A percentile compares a stretch with the other conserved stretches of the same genome.
phyloP scores from a whole-genome alignment of 2,888 invertebrate species.

The Trissonchulus latispiculum region DNA sequence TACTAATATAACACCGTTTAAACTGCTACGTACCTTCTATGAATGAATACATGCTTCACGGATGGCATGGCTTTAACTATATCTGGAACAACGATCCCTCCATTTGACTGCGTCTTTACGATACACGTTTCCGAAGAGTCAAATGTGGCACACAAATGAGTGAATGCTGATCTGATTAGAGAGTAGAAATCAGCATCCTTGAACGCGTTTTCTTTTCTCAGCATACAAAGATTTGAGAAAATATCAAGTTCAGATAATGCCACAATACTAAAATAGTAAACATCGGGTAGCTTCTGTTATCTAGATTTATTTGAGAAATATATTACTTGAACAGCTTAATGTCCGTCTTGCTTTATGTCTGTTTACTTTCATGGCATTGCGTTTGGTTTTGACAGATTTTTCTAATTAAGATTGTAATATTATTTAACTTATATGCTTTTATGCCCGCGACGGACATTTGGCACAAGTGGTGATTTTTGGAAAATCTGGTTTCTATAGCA shows the following conservation, averaged over 20 bases:
- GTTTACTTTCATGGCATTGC: too few species aligned
- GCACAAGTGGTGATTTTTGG: too few species aligned
- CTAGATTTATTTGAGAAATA: too few species aligned
- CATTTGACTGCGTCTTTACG: conserved; percentile 2
- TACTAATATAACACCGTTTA: too few species aligned
- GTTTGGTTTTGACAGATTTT: too few species aligned
- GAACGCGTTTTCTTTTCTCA: not conserved
- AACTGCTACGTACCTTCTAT: not conserved
- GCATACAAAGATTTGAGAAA: not conserved
- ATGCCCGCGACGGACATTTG: too few species aligned
- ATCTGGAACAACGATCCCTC: not conserved
- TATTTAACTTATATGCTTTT: too few species aligned
- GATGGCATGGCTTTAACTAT: not conserved
- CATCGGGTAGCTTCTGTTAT: too few species aligned
- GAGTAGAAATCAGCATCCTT: not conserved
- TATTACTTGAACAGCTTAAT: too few species aligned
- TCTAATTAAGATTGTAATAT: too few species aligned
- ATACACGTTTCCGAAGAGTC: not conserved
- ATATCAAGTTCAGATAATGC: not conserved
- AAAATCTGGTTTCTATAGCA: too few species aligned
- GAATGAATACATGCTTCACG: not conserved
- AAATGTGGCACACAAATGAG: not conserved
- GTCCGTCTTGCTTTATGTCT: too few species aligned
- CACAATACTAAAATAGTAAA: not conserved
- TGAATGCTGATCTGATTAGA: not conserved